Percentiles rank a stretch among this genome's conserved stretches.
phyloP scores from a whole-genome alignment of 2,113 vertebrate genomes.

The Istiophorus platypterus region DNA sequence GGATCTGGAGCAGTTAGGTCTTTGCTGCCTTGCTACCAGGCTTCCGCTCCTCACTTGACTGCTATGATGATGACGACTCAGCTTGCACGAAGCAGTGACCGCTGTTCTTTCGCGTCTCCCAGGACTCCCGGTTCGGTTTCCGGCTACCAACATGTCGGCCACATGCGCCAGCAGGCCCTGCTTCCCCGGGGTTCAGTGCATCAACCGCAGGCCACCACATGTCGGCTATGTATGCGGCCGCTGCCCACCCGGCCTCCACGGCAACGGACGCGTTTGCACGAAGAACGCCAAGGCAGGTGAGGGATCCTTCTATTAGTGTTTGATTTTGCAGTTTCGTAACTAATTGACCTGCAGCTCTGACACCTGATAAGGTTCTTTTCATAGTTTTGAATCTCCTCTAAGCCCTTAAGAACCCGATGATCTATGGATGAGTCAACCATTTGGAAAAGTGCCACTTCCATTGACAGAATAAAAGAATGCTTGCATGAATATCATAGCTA shows the following conservation, averaged over 20 bases:
- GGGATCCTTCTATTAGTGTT: neutral
- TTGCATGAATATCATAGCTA: no score
- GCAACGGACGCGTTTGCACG: constrained; percentile 82
- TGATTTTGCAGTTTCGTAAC: no score
- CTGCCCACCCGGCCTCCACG: constrained; percentile 83
- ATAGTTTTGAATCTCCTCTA: no score
- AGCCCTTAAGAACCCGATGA: no score
- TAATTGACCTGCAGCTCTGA: neutral
- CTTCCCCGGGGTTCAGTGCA: constrained; percentile 85
- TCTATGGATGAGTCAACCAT: no score
- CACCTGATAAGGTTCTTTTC: neutral
- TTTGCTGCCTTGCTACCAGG: no score
- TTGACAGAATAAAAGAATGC: no score
- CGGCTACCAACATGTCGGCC: constrained; percentile 36
- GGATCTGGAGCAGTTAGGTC: neutral
- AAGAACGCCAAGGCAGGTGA: constrained; percentile 75
- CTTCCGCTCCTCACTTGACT: no score
- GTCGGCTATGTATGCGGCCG: constrained; percentile 82
- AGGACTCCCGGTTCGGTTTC: constrained; percentile 24
- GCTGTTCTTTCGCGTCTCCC: neutral
- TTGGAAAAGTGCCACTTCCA: no score
- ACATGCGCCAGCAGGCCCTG: constrained; percentile 84
- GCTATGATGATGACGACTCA: neutral
- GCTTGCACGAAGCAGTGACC: neutral
- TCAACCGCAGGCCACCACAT: constrained; percentile 81